Base-by-base conservation (phyloP, 2,113 vertebrate species). In the Petrocephalus microphthalmus region DNA sequence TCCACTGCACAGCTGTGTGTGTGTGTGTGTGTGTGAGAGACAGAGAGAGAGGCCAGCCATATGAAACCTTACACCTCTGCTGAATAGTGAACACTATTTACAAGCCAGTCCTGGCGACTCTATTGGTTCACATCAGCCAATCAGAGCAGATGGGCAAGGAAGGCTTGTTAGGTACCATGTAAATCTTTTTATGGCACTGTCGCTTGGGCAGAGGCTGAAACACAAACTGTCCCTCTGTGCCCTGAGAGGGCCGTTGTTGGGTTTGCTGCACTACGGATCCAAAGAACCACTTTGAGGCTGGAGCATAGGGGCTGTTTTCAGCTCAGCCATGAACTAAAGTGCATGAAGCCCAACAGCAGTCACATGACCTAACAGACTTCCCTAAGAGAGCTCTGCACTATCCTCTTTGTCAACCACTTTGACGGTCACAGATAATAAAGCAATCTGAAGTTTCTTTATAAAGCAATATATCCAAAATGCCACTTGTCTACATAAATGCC, bases 161-260 rank as follows among this genome's bases (percentile, higher is more conserved):
- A 19, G 33, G 29, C 71, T 78, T 1, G 29, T 78, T 25, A 84
- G 45, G 49, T 49, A 22, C 4, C 45, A 84, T 17, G 82, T 47
- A 25, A 84, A 84, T 51, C 20, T 15, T 29, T 84, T 52, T 52
- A 25, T 84, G 45, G n/a, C 4, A 13, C 82, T 25, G 82, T 10
- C 10, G 22, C 47, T 52, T 84, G 45, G 22, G 45, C 82, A 52
- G 22, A 29, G 82, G 45, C 49, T 49, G 82, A 52, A 52, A 84
- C 82, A 84, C 82, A 84, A 78, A 52, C 45, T 13, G 47, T 25
- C 82, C 82, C n/a, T 84, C 49, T 84, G 82, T 45, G 10, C 82
- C 45, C 45, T 84, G 82, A 84, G 47, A 84, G 22, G 49, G 82
- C 49, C 81, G 19, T 49, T 84, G 82, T 49, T 49, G 49, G 82